Percentiles rank a stretch among this genome's conserved stretches.
phyloP scores from a whole-genome alignment of 2,888 invertebrate genomes.

The Ectropis crepuscularia region DNA sequence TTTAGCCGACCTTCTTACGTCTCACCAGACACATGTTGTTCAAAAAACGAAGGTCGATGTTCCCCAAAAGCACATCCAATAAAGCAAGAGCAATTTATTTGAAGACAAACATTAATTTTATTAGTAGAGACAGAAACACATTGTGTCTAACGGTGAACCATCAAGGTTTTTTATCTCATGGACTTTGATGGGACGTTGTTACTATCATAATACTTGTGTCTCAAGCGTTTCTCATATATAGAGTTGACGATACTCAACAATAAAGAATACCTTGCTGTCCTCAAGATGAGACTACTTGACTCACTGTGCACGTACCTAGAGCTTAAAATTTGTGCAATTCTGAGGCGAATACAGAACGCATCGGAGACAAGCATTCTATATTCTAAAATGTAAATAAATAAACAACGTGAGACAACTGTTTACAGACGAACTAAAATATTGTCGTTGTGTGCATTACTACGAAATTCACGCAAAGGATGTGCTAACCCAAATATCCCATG shows the following conservation, averaged over 20 bases:
- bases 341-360: slow-evolving; percentile 5
- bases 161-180: slow-evolving; percentile 33
- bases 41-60: slow-evolving; percentile 20
- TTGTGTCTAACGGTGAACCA: slow-evolving; percentile 20
- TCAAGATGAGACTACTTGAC: slow-evolving; percentile 8
- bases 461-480: slow-evolving; percentile 29
- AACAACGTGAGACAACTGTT: slow-evolving; percentile 8
- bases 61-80: slow-evolving; percentile 21
- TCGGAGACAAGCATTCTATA: not conserved
- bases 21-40: slow-evolving; percentile 12
- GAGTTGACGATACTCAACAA: slow-evolving; percentile 22
- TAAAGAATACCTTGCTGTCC: slow-evolving; percentile 11
- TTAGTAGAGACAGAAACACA: slow-evolving; percentile 23
- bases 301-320: slow-evolving; percentile 5
- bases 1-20: slow-evolving; percentile 8
- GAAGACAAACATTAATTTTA: slow-evolving; percentile 32
- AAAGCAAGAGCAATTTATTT: slow-evolving; percentile 21
- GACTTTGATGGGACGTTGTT: slow-evolving; percentile 24
- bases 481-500: slow-evolving; percentile 35
- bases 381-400: not conserved
- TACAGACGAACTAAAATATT: not conserved
- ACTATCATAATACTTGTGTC: slow-evolving; percentile 27
- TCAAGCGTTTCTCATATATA: slow-evolving; percentile 16
- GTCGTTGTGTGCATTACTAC: slow-evolving; percentile 1
- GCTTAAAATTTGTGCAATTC: slow-evolving; percentile 15